These are phyloP conservation scores for Zygaena filipendulae DNA, from an alignment of 2,888 invertebrate genomes.

Conservation along the genomic window DNA sequence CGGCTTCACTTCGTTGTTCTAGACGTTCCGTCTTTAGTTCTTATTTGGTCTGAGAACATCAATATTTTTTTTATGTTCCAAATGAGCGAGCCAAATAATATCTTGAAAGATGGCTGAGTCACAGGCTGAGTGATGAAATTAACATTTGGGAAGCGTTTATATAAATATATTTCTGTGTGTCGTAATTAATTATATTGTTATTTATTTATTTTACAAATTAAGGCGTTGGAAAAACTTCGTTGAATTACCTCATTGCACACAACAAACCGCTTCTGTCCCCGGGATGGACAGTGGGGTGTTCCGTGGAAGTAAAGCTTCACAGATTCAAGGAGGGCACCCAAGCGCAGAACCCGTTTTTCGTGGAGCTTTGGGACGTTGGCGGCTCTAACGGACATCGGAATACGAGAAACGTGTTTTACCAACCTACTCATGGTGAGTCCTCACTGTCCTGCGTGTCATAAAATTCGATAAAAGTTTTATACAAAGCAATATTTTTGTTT, in stretches of 20 bases:
- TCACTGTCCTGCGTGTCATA: too few species aligned
- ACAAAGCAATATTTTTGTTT: conserved; percentile 1
- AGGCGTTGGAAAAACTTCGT: conserved; percentile 97
- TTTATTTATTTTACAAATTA: too few species aligned
- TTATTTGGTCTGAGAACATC: too few species aligned
- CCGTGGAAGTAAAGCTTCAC: conserved; percentile 95
- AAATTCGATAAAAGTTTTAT: conserved; percentile 1
- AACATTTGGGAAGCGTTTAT: too few species aligned
- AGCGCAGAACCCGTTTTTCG: conserved; percentile 88
- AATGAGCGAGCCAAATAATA: too few species aligned
- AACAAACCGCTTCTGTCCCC: conserved; percentile 87
- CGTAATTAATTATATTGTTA: too few species aligned
- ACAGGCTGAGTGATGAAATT: too few species aligned
- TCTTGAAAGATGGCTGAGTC: too few species aligned
- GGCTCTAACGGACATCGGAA: conserved; percentile 94
- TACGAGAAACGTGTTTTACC: conserved; percentile 94
- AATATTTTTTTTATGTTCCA: too few species aligned
- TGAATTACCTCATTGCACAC: conserved; percentile 91
- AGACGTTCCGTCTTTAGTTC: too few species aligned
- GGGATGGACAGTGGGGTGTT: conserved; percentile 96
- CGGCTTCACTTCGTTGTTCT: too few species aligned
- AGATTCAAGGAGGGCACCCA: conserved; percentile 95
- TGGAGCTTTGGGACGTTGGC: conserved; percentile 98
- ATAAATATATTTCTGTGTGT: too few species aligned
- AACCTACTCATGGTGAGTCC: conserved; percentile 84